These are phyloP conservation scores for Eulemur macaco DNA, from an alignment of 2,113 vertebrate genomes.

Conservation along the genomic window DNA sequence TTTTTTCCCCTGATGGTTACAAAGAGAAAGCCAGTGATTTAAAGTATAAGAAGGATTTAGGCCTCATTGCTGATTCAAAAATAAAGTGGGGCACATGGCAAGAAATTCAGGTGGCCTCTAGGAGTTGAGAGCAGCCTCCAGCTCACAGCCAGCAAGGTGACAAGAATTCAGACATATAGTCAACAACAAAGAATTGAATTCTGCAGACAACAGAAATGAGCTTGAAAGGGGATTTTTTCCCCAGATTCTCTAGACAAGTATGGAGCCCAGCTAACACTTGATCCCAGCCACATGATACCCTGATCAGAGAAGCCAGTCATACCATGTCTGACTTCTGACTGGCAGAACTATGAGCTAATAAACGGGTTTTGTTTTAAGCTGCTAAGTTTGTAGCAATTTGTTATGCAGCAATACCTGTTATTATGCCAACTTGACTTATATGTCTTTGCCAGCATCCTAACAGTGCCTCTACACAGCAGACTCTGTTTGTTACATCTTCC, in stretches of 20 bases:
- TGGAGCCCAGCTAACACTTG: neutral
- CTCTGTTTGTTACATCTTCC: neutral
- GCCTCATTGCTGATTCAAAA: neutral
- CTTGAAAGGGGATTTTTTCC: neutral
- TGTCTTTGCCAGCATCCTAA: neutral
- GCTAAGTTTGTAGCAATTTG: neutral
- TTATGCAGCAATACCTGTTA: neutral
- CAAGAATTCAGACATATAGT: neutral
- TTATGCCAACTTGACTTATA: neutral
- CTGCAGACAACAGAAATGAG: neutral
- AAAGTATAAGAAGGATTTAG: neutral
- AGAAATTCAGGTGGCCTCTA: neutral
- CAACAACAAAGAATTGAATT: neutral
- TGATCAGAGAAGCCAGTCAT: neutral
- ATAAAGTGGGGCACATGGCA: neutral
- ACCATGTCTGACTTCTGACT: neutral
- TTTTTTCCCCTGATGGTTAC: neutral
- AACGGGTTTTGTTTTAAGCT: neutral
- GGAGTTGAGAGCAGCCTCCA: neutral
- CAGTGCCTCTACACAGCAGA: neutral
- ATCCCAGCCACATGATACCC: neutral
- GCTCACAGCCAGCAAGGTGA: neutral
- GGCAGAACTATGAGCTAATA: neutral
- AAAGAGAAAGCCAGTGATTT: neutral
- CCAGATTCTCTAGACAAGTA: neutral